These are phyloP conservation scores for Caenorhabditis sulstoni DNA, from an alignment of 2,888 invertebrate genomes.

Conservation along the genomic window DNA sequence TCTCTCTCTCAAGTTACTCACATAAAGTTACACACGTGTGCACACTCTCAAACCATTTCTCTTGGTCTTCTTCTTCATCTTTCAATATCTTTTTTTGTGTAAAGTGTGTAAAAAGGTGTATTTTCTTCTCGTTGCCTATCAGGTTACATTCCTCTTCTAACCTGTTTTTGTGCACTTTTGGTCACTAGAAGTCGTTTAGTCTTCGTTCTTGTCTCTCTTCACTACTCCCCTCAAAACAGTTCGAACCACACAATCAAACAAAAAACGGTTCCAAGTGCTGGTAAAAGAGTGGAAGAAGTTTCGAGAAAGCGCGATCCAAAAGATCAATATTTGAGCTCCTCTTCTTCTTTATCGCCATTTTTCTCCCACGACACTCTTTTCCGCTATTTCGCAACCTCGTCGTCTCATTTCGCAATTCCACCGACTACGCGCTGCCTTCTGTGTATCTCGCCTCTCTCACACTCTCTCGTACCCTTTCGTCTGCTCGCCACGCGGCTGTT, in stretches of 20 bases:
- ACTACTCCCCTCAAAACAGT: too few species aligned
- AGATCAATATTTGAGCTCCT: slow-evolving; percentile 51
- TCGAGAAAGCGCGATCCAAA: slow-evolving; percentile 14
- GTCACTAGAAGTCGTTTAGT: too few species aligned
- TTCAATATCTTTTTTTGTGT: not conserved
- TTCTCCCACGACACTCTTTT: slow-evolving; percentile 16
- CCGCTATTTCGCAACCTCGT: slow-evolving; percentile 31
- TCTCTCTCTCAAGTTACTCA: too few species aligned
- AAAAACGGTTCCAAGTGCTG: not conserved
- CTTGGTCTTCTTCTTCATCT: slow-evolving; percentile 5
- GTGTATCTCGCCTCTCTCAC: slow-evolving; percentile 1
- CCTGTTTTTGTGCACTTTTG: too few species aligned
- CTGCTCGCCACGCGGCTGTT: slow-evolving; percentile 24
- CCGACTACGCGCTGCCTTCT: not conserved
- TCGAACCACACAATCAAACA: too few species aligned
- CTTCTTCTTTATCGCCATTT: not conserved
- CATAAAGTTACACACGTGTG: not conserved
- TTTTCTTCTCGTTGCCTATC: too few species aligned
- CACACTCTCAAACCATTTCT: not conserved
- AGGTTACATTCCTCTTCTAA: too few species aligned
- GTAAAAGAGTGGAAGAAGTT: not conserved
- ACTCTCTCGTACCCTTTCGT: slow-evolving; percentile 4
- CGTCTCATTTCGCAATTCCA: slow-evolving; percentile 41
- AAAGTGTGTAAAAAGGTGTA: not conserved
- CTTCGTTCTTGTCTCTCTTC: too few species aligned